A percentile compares a stretch with the other conserved stretches of the same genome.
phyloP scores from a whole-genome alignment of 2,113 vertebrate species.

The Psettodes erumei region DNA sequence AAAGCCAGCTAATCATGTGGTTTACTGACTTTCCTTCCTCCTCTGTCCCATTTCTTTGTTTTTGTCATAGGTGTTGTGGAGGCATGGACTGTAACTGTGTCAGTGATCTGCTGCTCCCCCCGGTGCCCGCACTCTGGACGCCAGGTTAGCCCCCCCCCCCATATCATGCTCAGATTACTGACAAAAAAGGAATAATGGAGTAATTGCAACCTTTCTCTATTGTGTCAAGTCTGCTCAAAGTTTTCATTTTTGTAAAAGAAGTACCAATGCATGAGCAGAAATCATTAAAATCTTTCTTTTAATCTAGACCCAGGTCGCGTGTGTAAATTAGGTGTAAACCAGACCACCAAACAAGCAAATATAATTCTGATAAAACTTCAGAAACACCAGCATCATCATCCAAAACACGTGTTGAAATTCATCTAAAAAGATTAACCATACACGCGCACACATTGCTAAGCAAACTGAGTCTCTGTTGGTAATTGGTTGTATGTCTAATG shows the following conservation, averaged over 20 bases:
- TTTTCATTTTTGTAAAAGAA: not conserved
- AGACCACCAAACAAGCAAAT: constrained; percentile 25
- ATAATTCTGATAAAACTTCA: constrained; percentile 1
- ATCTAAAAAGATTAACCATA: constrained; percentile 30
- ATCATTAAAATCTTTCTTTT: constrained; percentile 14
- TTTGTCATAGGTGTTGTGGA: constrained; percentile 78
- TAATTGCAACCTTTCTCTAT: constrained; percentile 4
- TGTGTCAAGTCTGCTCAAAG: not conserved
- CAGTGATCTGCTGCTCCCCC: constrained; percentile 92
- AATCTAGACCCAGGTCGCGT: not conserved
- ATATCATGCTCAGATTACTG: not conserved
- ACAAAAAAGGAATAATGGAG: not conserved
- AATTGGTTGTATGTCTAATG: constrained; percentile 61
- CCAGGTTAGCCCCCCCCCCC: constrained; percentile 83
- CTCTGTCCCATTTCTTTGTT: constrained; percentile 4
- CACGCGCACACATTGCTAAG: constrained; percentile 26
- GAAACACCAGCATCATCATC: constrained; percentile 11
- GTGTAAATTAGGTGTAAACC: constrained; percentile 10
- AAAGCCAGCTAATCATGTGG: not conserved
- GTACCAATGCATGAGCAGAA: not conserved
- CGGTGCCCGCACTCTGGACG: constrained; percentile 93
- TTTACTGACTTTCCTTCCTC: not conserved
- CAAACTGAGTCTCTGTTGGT: constrained; percentile 45
- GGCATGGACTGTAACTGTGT: constrained; percentile 95
- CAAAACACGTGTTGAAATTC: constrained; percentile 25